phyloP scores from a whole-genome alignment of 2,888 invertebrate species.

The Amiota communis region DNA sequence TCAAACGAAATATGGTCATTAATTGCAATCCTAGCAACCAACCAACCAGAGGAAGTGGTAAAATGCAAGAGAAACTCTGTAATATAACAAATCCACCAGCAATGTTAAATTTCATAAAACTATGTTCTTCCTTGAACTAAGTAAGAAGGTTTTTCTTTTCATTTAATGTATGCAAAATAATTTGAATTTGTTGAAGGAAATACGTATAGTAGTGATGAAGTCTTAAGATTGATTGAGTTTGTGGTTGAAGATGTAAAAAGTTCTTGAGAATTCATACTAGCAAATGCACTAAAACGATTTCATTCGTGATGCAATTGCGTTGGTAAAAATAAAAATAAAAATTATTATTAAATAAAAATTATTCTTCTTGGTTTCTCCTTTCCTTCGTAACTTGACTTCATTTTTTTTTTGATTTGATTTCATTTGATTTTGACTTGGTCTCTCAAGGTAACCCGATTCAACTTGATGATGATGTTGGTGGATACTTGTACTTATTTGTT shows the following conservation, averaged over 20 bases:
- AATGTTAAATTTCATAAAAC: no score
- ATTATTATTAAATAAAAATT: background rate
- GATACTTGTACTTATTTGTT: background rate
- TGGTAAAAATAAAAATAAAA: background rate
- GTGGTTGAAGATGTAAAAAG: background rate
- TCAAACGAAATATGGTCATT: no score
- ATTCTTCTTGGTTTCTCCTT: background rate
- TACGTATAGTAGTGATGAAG: background rate
- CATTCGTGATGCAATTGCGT: slow-evolving; percentile 10
- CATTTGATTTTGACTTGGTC: background rate
- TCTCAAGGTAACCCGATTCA: background rate
- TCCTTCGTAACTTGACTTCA: background rate
- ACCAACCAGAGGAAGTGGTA: no score
- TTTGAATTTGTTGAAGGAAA: background rate
- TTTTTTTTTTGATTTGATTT: background rate
- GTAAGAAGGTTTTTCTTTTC: background rate
- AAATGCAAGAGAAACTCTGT: no score
- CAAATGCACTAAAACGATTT: slow-evolving; percentile 4
- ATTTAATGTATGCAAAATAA: slow-evolving; percentile 1
- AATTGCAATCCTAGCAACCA: no score
- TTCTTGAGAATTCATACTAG: background rate
- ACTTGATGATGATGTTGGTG: background rate
- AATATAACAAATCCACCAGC: no score
- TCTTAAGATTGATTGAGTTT: no score
- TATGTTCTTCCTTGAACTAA: no score